Evolutionary conservation across 2,888 invertebrate species (phyloP).

Genomic region (Athetis lepigone): DNA sequence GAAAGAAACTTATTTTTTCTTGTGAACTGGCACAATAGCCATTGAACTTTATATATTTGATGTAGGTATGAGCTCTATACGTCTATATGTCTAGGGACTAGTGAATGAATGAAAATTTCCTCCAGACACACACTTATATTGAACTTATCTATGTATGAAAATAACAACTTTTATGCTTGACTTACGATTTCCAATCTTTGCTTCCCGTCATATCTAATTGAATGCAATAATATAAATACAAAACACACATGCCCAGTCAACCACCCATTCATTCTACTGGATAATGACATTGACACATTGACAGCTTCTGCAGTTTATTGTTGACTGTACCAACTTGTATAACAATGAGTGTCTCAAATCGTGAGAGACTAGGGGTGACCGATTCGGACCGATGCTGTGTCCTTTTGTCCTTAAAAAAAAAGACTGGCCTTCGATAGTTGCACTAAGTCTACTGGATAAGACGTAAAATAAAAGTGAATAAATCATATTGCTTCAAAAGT

Average conservation of each 20-base stretch:
- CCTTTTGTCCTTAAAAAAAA: slow-evolving; percentile 35
- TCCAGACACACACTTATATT: too few species aligned
- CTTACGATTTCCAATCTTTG: not conserved
- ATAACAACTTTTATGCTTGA: too few species aligned
- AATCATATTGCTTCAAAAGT: not conserved
- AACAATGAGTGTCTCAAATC: not conserved
- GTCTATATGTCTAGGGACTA: too few species aligned
- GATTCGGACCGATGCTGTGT: slow-evolving; percentile 8
- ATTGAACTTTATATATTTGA: too few species aligned
- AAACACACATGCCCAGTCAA: not conserved
- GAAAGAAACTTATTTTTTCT: too few species aligned
- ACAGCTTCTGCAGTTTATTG: not conserved
- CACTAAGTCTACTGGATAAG: not conserved
- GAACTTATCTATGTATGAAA: too few species aligned
- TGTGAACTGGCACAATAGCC: too few species aligned
- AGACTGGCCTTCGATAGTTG: slow-evolving; percentile 2
- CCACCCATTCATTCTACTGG: not conserved
- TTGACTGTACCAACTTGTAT: slow-evolving; percentile 1
- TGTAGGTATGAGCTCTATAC: too few species aligned
- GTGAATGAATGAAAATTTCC: too few species aligned
- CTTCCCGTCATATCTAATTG: not conserved
- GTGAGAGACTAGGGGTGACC: slow-evolving; percentile 23
- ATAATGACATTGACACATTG: not conserved
- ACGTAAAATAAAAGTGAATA: not conserved
- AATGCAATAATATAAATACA: not conserved